Percentiles rank a stretch among this genome's conserved stretches.
Evolutionary conservation across 2,888 invertebrate species (phyloP).

Genomic region (Amphipoea oculea): DNA sequence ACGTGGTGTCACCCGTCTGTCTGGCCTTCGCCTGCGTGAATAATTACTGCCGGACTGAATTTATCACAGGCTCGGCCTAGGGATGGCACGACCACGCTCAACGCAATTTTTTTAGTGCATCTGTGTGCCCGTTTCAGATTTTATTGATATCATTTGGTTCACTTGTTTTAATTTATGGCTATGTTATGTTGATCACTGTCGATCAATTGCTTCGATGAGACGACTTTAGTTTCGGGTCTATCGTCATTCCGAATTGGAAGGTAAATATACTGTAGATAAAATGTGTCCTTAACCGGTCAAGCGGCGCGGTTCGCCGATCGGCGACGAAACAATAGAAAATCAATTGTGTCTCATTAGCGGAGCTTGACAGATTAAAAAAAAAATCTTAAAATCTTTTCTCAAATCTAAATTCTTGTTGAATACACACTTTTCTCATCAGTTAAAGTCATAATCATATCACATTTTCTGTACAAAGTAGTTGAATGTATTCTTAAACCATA

Average conservation of each 20-base stretch:
- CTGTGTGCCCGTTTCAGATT: neutral
- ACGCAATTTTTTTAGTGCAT: neutral
- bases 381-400: neutral
- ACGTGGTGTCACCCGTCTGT: slow-evolving; percentile 52
- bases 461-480: neutral
- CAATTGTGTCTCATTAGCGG: no score
- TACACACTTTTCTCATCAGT: neutral
- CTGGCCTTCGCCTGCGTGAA: slow-evolving; percentile 61
- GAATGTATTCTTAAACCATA: neutral
- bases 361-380: no score
- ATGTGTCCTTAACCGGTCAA: neutral
- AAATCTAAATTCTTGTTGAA: neutral
- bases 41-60: slow-evolving; percentile 65
- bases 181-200: neutral
- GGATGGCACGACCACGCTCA: slow-evolving; percentile 32
- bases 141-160: slow-evolving; percentile 8
- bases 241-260: neutral
- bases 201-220: neutral
- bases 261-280: neutral
- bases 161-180: neutral
- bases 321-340: no score
- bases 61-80: slow-evolving; percentile 45
- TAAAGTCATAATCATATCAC: neutral
- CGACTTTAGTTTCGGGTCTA: neutral
- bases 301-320: no score